Percentiles rank a stretch among this genome's conserved stretches.
phyloP scores from a whole-genome alignment of 1,140 invertebrate genomes.

The Periplaneta americana region DNA sequence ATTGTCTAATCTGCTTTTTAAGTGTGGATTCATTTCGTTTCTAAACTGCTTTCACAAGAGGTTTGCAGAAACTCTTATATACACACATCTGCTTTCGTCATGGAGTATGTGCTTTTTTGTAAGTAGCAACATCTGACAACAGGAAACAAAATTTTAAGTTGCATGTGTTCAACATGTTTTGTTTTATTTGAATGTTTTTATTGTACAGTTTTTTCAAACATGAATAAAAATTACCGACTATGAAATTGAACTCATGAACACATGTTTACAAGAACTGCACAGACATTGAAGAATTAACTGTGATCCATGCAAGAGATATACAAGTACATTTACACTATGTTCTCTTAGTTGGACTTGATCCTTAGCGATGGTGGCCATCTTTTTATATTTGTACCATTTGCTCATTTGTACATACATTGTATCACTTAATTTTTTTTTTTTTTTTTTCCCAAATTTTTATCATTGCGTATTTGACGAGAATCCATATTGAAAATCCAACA shows the following conservation, averaged over 20 bases:
- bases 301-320: background rate
- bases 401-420: background rate
- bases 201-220: too few relatives aligned
- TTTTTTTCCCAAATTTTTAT: too few relatives aligned
- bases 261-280: too few relatives aligned
- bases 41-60: background rate
- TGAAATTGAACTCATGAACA: too few relatives aligned
- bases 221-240: too few relatives aligned
- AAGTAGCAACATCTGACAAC: background rate
- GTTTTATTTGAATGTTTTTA: too few relatives aligned
- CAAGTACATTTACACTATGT: background rate
- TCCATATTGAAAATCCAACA: background rate
- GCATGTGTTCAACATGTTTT: too few relatives aligned
- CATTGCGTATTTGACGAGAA: background rate
- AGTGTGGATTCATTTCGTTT: background rate
- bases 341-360: background rate
- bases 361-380: background rate
- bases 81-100: background rate
- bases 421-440: background rate
- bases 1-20: background rate
- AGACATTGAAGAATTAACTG: too few relatives aligned
- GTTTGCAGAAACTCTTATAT: background rate
- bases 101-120: background rate
- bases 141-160: too few relatives aligned
- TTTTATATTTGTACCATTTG: background rate